These are phyloP conservation scores for Cataglyphis albicans DNA, from an alignment of 2,888 invertebrate genomes.

Conservation along the genomic window DNA sequence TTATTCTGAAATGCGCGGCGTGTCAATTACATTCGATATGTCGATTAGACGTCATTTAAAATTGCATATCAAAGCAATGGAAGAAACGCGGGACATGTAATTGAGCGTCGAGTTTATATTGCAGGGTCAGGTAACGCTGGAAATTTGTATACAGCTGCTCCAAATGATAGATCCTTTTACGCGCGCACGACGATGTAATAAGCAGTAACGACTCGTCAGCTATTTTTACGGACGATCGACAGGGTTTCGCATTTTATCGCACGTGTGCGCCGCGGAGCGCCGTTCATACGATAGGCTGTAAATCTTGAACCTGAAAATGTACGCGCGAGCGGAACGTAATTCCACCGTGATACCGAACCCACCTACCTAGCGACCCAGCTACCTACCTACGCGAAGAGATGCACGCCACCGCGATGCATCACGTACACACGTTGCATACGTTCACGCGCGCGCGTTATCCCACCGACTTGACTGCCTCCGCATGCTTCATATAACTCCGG, in stretches of 20 bases:
- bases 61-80: constrained; percentile 33
- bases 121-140: constrained; percentile 30
- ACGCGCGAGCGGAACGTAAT: constrained; percentile 57
- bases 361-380: constrained; percentile 70
- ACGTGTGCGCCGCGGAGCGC: background rate
- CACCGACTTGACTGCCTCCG: constrained; percentile 40
- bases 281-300: constrained; percentile 50
- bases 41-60: constrained; percentile 19
- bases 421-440: constrained; percentile 19
- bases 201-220: constrained; percentile 49
- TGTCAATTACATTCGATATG: constrained; percentile 23
- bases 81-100: background rate
- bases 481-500: constrained; percentile 44
- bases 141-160: constrained; percentile 16
- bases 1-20: background rate
- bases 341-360: constrained; percentile 62
- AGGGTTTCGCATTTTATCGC: constrained; percentile 69
- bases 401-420: constrained; percentile 24
- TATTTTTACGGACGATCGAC: constrained; percentile 70
- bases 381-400: constrained; percentile 61
- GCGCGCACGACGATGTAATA: constrained; percentile 20
- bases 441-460: constrained; percentile 26
- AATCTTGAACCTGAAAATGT: constrained; percentile 44
- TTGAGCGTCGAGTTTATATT: constrained; percentile 48
- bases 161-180: constrained; percentile 14